Conservation (phyloP, 2,113 vertebrate genomes). For the Tragelaphus imberbis region DNA sequence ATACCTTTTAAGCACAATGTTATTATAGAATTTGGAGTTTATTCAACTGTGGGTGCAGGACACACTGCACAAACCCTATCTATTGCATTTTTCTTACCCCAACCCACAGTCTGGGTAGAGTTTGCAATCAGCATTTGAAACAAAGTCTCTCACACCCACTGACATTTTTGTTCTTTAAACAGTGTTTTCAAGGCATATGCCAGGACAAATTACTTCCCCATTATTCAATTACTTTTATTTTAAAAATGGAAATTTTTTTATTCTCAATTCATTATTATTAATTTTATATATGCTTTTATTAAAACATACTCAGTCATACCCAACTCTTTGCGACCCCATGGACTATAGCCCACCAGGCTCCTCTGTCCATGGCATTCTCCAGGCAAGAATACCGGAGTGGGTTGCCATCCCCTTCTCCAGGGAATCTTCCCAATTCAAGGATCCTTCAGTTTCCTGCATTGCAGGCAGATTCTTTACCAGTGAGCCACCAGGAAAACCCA, state of each 20-base stretch:
- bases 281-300: neutral
- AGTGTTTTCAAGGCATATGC: neutral
- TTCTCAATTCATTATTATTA: neutral
- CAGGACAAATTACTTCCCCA: neutral
- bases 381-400: neutral
- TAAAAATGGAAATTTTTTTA: neutral
- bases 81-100: fast-evolving
- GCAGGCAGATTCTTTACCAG: neutral
- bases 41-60: neutral
- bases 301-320: neutral
- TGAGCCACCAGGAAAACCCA: neutral
- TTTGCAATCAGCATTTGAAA: neutral
- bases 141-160: neutral
- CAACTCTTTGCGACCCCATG: neutral
- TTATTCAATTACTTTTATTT: neutral
- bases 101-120: neutral
- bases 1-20: neutral
- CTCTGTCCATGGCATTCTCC: neutral
- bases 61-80: neutral
- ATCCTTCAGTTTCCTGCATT: neutral
- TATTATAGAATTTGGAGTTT: neutral
- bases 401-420: neutral
- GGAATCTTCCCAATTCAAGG: neutral
- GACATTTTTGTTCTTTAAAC: neutral
- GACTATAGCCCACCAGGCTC: neutral